phyloP scores from a whole-genome alignment of 1,140 invertebrate genomes.

The Harlomillsia oculata region DNA sequence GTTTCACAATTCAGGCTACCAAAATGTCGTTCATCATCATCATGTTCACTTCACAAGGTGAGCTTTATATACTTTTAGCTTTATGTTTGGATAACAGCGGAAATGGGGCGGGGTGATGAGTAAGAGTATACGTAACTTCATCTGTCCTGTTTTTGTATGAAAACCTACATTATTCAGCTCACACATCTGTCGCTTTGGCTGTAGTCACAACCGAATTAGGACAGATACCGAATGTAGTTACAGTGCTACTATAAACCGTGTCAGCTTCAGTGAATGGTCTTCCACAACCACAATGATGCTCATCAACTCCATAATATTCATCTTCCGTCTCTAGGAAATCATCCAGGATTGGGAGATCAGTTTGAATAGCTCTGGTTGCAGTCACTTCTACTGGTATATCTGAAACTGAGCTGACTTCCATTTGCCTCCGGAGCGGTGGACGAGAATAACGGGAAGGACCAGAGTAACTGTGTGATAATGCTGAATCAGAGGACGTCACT shows the following conservation, averaged over 20 bases:
- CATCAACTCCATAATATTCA: too few species aligned
- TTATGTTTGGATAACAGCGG: too few species aligned
- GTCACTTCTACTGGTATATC: neutral
- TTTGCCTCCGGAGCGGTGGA: neutral
- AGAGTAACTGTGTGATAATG: slow-evolving; percentile 9
- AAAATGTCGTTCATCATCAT: too few species aligned
- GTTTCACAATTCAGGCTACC: too few species aligned
- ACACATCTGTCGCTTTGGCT: slow-evolving; percentile 33
- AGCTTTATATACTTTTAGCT: too few species aligned
- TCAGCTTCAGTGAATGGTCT: neutral
- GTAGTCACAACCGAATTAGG: slow-evolving; percentile 6
- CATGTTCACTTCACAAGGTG: too few species aligned
- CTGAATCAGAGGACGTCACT: slow-evolving; percentile 26
- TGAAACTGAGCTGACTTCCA: neutral
- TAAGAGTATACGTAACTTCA: too few species aligned
- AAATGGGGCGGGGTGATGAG: too few species aligned
- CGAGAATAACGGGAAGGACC: neutral
- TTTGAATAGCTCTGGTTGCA: slow-evolving; percentile 15
- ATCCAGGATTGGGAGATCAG: slow-evolving; percentile 5
- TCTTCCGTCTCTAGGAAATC: too few species aligned
- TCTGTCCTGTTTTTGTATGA: too few species aligned
- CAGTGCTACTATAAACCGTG: slow-evolving; percentile 20
- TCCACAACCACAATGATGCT: too few species aligned
- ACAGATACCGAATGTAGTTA: slow-evolving; percentile 32
- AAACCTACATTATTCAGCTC: too few species aligned